Conservation (phyloP, 2,113 vertebrate genomes). For the Festucalex cinctus region DNA sequence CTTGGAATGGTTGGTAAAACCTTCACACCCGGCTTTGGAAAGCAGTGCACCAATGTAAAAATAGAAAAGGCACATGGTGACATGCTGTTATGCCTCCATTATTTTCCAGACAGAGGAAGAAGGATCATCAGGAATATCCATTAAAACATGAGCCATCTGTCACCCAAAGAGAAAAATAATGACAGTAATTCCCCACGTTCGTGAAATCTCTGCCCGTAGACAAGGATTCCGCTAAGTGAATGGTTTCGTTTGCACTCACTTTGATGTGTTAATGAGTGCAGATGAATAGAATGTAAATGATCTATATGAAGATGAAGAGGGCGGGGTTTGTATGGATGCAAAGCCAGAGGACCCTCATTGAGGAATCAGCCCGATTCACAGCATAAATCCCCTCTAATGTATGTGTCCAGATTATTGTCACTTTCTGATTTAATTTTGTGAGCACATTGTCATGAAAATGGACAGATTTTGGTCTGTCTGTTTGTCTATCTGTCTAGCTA, state of each 20-base stretch:
- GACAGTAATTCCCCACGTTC: constrained; percentile 30
- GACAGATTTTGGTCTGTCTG: too few species aligned
- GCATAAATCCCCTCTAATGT: too few species aligned
- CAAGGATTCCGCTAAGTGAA: constrained; percentile 5
- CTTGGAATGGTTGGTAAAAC: background rate
- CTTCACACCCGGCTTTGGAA: background rate
- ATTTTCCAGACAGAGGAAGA: constrained; percentile 19
- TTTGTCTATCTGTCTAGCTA: too few species aligned
- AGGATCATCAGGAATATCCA: constrained; percentile 31
- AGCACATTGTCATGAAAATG: too few species aligned
- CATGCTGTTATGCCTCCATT: constrained; percentile 3
- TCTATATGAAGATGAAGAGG: constrained; percentile 41
- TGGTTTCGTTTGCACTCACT: constrained; percentile 19
- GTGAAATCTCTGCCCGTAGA: background rate
- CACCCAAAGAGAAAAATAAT: constrained; percentile 7
- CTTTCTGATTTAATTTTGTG: too few species aligned
- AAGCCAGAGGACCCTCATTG: constrained; percentile 29
- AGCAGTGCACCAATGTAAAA: background rate
- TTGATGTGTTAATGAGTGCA: constrained; percentile 30
- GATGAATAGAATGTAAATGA: constrained; percentile 40
- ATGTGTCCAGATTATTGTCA: too few species aligned
- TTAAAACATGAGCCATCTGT: constrained; percentile 50
- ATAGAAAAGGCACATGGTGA: constrained; percentile 14
- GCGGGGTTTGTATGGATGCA: constrained; percentile 41
- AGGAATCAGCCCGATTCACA: constrained; percentile 12